These are phyloP conservation scores for Rhynchonycteris naso DNA, from an alignment of 2,797 vertebrate species.

Conservation along the genomic window DNA sequence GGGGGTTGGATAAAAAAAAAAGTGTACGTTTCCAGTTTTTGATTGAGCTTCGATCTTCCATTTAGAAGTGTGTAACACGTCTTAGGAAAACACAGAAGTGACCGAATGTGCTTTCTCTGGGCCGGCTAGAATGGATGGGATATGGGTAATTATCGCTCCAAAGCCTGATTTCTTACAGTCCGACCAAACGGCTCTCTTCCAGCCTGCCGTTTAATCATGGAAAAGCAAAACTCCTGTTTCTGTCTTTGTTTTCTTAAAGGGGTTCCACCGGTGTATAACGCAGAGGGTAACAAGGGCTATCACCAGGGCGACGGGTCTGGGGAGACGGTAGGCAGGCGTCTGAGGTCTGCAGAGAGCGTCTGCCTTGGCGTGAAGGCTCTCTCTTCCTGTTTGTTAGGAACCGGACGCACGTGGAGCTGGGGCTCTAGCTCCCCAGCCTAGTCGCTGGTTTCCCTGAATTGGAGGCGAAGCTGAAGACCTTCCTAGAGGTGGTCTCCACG, in stretches of 20 bases:
- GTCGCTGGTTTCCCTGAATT: not conserved
- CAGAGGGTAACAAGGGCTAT: not conserved
- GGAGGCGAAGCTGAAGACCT: not conserved
- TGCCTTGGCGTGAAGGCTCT: not conserved
- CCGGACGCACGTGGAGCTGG: not conserved
- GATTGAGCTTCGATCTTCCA: constrained; percentile 11
- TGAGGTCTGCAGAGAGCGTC: not conserved
- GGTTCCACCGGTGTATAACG: not conserved
- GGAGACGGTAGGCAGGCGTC: not conserved
- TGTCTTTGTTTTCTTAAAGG: not conserved
- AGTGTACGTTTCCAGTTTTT: not conserved
- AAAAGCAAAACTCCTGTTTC: not conserved
- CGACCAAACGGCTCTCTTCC: not conserved
- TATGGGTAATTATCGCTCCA: not conserved
- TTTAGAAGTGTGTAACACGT: constrained; percentile 4
- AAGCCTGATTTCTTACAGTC: not conserved
- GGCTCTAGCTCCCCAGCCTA: not conserved
- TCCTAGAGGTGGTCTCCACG: too few species aligned
- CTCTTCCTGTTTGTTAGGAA: constrained; percentile 5
- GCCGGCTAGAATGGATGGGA: not conserved
- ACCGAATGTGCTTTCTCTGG: not conserved
- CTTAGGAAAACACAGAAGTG: constrained; percentile 5
- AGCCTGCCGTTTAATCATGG: not conserved
- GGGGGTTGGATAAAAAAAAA: not conserved
- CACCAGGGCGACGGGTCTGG: not conserved